Evolutionary conservation across 1,140 invertebrate genomes (phyloP), one percentile per base, ranked within the genome.

Genomic region (Heterodera schachtii): DNA sequence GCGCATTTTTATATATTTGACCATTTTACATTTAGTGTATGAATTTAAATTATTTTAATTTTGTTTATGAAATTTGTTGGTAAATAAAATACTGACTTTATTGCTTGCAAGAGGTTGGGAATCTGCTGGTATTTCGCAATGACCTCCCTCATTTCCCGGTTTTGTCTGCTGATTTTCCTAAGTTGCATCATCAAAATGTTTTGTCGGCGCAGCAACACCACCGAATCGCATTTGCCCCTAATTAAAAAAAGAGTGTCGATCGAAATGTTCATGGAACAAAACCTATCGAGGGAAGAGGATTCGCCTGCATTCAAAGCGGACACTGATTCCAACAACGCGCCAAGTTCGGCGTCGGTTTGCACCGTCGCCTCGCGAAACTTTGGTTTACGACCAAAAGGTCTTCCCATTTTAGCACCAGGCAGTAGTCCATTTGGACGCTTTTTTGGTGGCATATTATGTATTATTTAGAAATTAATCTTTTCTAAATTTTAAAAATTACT

Each of bases 291-390:
- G 41, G 8, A 21, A 2, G 69, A 8, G 43, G 44, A 11, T 71
- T 71, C 41, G 69, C 44, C 21, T 71, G 69, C n/a, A 41, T 41
- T 71, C 69, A 71, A 71, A 21, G 31, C 41, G 4, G 31, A 46
- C n/a, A 71, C 8, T 3, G 31, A 46, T 31, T 19, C 69, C 31
- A 46, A 41, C 69, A 71, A 71, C 9, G 11, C 41, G 69, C 31
- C 69, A 19, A 71, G 31, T 43, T 71, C 69, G 11, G 31, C 69
- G 43, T 71, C 44, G 31, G 69, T 71, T 71, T 71, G 69, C 9
- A 71, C 69, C 44, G 31, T 41, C 43, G 9, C 44, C 69, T 71
- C 69, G 4, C 69, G 44, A 41, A 31, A 71, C 43, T 64, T 64
- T 64, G 8, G 57, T 19, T 19, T 64, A 19, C 57, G 57, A 64